Conservation (phyloP, 2,113 vertebrate species). For the Sapajus apella region DNA sequence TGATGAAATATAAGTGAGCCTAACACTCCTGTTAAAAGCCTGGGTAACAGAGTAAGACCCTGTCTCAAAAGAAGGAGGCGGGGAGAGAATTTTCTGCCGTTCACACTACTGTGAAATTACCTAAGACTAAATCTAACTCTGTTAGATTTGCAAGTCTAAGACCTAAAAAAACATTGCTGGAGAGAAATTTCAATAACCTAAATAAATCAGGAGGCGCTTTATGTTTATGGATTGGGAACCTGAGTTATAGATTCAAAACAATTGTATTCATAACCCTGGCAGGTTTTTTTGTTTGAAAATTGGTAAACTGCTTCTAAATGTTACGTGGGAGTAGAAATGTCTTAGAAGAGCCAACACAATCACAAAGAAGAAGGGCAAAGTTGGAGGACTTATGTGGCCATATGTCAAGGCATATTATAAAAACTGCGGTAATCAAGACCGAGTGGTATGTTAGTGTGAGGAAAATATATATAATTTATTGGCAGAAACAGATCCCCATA, state of each 20-base stretch:
- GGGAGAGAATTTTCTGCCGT: no score
- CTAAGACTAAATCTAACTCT: neutral
- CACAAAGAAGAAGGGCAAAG: neutral
- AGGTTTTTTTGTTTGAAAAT: neutral
- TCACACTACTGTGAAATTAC: neutral
- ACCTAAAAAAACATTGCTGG: neutral
- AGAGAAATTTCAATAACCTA: neutral
- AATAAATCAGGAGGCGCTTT: neutral
- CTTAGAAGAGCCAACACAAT: neutral
- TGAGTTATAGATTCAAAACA: neutral
- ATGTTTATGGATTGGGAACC: neutral
- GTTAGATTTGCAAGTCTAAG: neutral
- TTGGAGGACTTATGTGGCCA: neutral
- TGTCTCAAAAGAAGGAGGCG: no score
- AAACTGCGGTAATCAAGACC: neutral
- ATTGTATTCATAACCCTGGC: neutral
- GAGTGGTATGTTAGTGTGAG: neutral
- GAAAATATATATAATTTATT: neutral
- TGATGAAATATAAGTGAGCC: neutral
- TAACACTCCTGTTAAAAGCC: neutral
- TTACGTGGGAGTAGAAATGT: neutral
- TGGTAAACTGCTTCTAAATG: neutral
- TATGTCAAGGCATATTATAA: neutral
- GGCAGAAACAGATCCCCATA: neutral
- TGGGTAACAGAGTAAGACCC: no score